Evolutionary conservation across 2,888 invertebrate genomes (phyloP), one percentile per base, ranked within the genome.

Genomic region (Cryptus viduatorius): DNA sequence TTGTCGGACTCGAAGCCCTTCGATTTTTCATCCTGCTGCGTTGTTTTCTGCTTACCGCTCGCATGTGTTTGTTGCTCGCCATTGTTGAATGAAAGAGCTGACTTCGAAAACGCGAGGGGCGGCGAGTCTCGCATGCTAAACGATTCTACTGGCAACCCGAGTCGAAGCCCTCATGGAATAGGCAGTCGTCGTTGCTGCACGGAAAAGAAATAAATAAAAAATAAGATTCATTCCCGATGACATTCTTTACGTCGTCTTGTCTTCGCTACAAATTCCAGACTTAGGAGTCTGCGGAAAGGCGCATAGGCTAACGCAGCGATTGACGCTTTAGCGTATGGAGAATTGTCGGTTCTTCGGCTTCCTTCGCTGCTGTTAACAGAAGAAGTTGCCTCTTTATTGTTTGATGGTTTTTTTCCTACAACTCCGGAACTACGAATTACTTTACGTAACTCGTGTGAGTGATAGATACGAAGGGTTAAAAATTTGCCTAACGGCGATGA

Each of bases 1-100:
- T 83, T 86, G 86, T 81, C 85, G 86, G 75, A 68, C 85, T 56
- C 64, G 69, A 44, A 67, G 64, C 64, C 79, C 82, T 82, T 69
- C 69, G 85, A 83, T 81, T 85, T 80, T 83, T 85, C 77, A 80
- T 71, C 64, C 77, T 79, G 46, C 73, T 31, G 50, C 64, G 61
- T 75, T 79, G 81, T 83, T 85, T 46, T 61, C 61, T 61, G 56
- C 61, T 59, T 73, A 61, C 67, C 59, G 79, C 24, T 53, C 56
- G 37, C 37, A 37, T 31, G 61, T 73, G 71, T 72, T 68, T 37
- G 46, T 48, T 48, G 46, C 48, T 61, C 65, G 71, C 72, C 59
- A 72, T 72, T 61, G 77, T 72, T 67, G 77, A 72, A 78, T 59
- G 77, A 46, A 82, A 65, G 50, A 31, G 73, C 61, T 16, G 69